These are phyloP conservation scores for Drosophila nasuta DNA, from an alignment of 1,140 invertebrate genomes.

Conservation along the genomic window DNA sequence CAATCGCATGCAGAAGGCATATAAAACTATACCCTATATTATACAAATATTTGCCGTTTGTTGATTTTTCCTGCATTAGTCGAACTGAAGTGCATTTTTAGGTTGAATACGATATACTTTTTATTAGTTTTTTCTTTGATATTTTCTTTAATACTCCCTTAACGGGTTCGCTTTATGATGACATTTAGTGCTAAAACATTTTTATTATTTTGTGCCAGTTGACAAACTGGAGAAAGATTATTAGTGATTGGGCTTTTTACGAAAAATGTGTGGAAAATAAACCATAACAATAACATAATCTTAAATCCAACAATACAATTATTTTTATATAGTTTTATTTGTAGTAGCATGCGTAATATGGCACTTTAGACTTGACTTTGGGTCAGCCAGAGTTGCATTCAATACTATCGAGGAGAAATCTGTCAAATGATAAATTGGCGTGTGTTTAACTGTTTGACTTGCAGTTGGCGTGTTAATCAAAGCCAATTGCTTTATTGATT, in stretches of 20 bases:
- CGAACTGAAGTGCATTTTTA: constrained; percentile 30
- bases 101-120: constrained; percentile 14
- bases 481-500: constrained; percentile 65
- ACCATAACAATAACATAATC: too few relatives aligned
- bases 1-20: constrained; percentile 55
- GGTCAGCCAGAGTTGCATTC: not conserved
- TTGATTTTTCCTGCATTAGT: constrained; percentile 22
- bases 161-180: constrained; percentile 25
- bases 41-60: constrained; percentile 27
- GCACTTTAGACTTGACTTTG: constrained; percentile 26
- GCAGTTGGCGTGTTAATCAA: constrained; percentile 64
- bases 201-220: not conserved
- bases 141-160: constrained; percentile 19
- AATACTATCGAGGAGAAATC: not conserved
- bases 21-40: constrained; percentile 37
- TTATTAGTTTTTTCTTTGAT: constrained; percentile 6
- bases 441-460: constrained; percentile 23
- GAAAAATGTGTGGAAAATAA: too few relatives aligned
- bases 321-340: not conserved
- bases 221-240: not conserved
- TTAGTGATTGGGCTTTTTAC: not conserved
- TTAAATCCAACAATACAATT: too few relatives aligned
- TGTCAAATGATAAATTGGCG: constrained; percentile 11
- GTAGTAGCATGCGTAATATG: not conserved
- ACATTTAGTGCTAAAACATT: constrained; percentile 18